Conservation (phyloP, 2,113 vertebrate genomes). For the Microtus oregoni region DNA sequence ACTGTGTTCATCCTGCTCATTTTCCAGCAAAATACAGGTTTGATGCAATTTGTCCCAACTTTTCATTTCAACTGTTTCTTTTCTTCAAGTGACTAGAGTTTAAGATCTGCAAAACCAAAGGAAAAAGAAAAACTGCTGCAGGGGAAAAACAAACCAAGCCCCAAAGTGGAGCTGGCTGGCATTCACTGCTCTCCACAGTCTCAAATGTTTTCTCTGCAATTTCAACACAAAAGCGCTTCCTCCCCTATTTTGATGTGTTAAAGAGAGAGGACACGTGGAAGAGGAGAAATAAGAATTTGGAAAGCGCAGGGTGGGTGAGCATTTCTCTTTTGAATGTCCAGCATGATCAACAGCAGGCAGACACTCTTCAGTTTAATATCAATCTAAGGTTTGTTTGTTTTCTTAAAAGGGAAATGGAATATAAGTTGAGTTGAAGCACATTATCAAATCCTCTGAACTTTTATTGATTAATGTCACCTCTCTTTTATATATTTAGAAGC, state of each 20-base stretch:
- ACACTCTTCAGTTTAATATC: neutral
- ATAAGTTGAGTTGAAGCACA: conserved; percentile 53
- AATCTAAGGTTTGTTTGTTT: neutral
- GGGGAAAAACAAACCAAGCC: conserved; percentile 77
- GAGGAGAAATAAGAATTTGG: conserved; percentile 39
- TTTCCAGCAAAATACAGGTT: conserved; percentile 42
- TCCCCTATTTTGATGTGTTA: conserved; percentile 62
- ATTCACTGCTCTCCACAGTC: conserved; percentile 65
- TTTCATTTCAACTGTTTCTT: conserved; percentile 56
- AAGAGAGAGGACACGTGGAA: conserved; percentile 69
- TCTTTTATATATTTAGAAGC: conserved; percentile 42
- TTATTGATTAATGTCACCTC: neutral
- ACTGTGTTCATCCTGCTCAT: conserved; percentile 24
- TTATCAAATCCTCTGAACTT: conserved; percentile 7
- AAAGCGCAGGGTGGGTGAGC: conserved; percentile 58
- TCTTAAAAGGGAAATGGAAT: neutral
- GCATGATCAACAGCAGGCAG: conserved; percentile 39
- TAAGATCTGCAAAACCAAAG: conserved; percentile 66
- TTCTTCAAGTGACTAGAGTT: conserved; percentile 73
- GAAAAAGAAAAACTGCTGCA: conserved; percentile 72
- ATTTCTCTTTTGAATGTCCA: conserved; percentile 62
- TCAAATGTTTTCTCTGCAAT: conserved; percentile 70
- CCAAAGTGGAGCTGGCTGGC: conserved; percentile 48
- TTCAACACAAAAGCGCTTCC: conserved; percentile 50
- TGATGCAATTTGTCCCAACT: conserved; percentile 56